Conservation (phyloP, 2,113 vertebrate genomes). For the Zapus hudsonius region DNA sequence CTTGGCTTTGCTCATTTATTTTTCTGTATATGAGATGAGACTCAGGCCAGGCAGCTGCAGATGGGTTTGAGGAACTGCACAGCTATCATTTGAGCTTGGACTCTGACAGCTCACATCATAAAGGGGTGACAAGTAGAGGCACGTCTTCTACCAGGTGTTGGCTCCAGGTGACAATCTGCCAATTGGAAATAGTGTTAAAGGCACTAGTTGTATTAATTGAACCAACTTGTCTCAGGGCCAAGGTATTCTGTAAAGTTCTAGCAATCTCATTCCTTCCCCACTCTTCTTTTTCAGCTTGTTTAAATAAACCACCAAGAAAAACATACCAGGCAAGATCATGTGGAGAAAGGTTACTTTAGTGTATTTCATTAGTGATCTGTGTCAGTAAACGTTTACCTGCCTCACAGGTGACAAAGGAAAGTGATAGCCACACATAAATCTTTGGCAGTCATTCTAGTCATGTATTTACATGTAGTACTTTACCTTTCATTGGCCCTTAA, state of each 20-base stretch:
- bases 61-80: slow-evolving; percentile 37
- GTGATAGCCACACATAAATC: not conserved
- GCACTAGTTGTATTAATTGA: slow-evolving; percentile 47
- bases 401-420: not conserved
- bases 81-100: slow-evolving; percentile 2
- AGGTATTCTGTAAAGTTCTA: slow-evolving; percentile 37
- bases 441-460: not conserved
- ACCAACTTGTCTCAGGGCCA: not conserved
- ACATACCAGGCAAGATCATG: not conserved
- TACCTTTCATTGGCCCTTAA: not conserved
- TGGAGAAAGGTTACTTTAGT: not conserved
- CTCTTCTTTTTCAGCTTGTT: not conserved
- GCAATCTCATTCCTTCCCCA: too few species aligned
- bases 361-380: not conserved
- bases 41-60: not conserved
- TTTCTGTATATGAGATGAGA: slow-evolving; percentile 43
- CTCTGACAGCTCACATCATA: slow-evolving; percentile 59
- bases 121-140: slow-evolving; percentile 10
- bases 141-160: not conserved
- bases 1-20: slow-evolving; percentile 43
- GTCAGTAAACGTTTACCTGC: not conserved
- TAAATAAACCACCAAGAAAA: not conserved
- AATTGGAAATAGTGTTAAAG: slow-evolving; percentile 51
- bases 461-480: not conserved
- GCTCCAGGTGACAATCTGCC: slow-evolving; percentile 63